These are phyloP conservation scores for Hippopotamyrus pictus DNA, from an alignment of 2,797 vertebrate species.

Conservation along the genomic window DNA sequence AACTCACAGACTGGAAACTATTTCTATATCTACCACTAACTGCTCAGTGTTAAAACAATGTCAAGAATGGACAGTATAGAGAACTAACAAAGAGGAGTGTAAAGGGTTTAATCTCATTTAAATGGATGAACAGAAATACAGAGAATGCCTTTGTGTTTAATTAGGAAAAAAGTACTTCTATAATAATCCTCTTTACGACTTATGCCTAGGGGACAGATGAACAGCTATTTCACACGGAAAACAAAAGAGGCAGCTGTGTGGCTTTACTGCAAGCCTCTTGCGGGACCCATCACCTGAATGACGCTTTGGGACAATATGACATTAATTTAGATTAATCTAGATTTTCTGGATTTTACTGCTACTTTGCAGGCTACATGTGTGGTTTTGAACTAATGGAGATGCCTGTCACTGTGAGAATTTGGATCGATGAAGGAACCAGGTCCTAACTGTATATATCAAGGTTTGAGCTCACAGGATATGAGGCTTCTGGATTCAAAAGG, in stretches of 20 bases:
- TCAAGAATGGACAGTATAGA: not conserved
- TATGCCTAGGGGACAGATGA: not conserved
- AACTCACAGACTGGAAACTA: not conserved
- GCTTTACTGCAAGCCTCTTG: not conserved
- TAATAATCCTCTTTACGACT: not conserved
- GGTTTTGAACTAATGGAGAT: not conserved
- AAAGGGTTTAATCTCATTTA: not conserved
- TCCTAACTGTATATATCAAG: not conserved
- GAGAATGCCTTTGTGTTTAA: not conserved
- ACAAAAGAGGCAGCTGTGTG: not conserved
- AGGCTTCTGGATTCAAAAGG: not conserved
- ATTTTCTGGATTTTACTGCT: not conserved
- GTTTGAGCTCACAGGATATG: not conserved
- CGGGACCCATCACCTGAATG: not conserved
- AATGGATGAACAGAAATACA: not conserved
- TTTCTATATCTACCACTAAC: not conserved
- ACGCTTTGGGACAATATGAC: conserved; percentile 3
- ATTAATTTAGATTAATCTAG: not conserved
- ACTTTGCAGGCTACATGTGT: not conserved
- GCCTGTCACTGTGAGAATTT: not conserved
- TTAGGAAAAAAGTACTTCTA: conserved; percentile 3
- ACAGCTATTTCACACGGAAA: not conserved
- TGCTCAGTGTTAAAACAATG: not conserved
- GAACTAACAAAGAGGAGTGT: not conserved
- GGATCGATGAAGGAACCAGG: not conserved